phyloP scores from a whole-genome alignment of 2,888 invertebrate genomes.

The Cyclophora punctaria region DNA sequence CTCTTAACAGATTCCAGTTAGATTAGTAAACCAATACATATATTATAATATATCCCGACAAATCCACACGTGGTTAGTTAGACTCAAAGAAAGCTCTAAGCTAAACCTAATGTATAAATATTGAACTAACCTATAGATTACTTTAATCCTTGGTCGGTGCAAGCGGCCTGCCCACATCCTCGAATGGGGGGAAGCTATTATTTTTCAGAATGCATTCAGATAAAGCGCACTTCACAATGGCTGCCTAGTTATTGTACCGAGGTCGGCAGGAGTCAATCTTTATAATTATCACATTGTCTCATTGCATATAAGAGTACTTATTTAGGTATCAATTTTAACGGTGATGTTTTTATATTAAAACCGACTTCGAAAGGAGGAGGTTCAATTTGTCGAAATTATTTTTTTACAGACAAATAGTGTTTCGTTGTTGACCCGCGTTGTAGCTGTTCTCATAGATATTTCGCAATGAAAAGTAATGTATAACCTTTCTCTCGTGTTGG shows the following conservation, averaged over 20 bases:
- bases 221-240: slow-evolving; percentile 63
- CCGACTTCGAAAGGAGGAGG: too few species aligned
- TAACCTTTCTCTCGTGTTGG: too few species aligned
- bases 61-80: neutral
- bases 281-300: slow-evolving; percentile 39
- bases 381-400: too few species aligned
- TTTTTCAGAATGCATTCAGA: slow-evolving; percentile 66
- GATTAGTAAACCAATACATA: neutral
- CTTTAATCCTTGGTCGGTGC: slow-evolving; percentile 2
- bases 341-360: too few species aligned
- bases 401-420: too few species aligned
- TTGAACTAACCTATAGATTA: neutral
- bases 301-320: slow-evolving; percentile 22
- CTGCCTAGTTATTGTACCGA: slow-evolving; percentile 32
- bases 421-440: too few species aligned
- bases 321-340: slow-evolving; percentile 26
- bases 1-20: neutral
- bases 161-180: slow-evolving; percentile 32
- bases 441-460: too few species aligned
- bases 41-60: neutral
- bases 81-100: too few species aligned
- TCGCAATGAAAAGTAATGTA: too few species aligned
- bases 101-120: neutral
- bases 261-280: slow-evolving; percentile 56
- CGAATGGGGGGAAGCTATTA: slow-evolving; percentile 50